Base-by-base conservation (phyloP, 2,797 vertebrate genomes). In the Bradypus variegatus region DNA sequence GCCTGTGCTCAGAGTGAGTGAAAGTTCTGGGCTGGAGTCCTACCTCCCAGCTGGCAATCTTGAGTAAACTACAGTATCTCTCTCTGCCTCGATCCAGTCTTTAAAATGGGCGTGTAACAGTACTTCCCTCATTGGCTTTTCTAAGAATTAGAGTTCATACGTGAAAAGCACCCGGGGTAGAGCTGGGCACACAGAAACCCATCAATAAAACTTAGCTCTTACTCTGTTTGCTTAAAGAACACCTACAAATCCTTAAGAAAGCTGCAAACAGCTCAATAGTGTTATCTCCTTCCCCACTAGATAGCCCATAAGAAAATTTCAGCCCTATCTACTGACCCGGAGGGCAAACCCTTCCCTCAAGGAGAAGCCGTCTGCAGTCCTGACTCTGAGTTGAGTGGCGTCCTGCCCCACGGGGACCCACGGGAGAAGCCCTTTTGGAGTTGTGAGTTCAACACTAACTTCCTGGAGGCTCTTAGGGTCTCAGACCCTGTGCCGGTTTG, bases 311-410 rank as follows among this genome's bases (percentile, higher is more conserved):
- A 27, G 67, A 5, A 69, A 31, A 23, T 29, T 53, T 60, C 29
- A 3, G 41, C 29, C 53, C 27, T 70, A 2, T 31, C 19, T 45
- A 33, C 45, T 64, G n/a, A 60, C 41, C 50, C 38, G 60, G 45
- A 36, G 1, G 0, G 0, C 16, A 4, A 41, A 69, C 23, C 41
- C n/a, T 29, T 62, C 21, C 10, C 60, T 50, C 70, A 23, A n/a
- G 48, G 41, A 48, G 64, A 60, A 60, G n/a, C 5, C 25, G 18
- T 77, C 84, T 8, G 2, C 23, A 53, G 53, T 15, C 8, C n/a
- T 50, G 25, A 55, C 31, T 9, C 67, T 62, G 88, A 41, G 50
- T 13, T 14, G n/a, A 53, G 1, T 10, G 29, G 36, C 8, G 36
- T 64, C 38, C 87, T 65, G 77, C 12, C 45, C 41, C n/a, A 36